Evolutionary conservation across 1,140 invertebrate genomes (phyloP).

Genomic region (Conopomorpha cramerella): DNA sequence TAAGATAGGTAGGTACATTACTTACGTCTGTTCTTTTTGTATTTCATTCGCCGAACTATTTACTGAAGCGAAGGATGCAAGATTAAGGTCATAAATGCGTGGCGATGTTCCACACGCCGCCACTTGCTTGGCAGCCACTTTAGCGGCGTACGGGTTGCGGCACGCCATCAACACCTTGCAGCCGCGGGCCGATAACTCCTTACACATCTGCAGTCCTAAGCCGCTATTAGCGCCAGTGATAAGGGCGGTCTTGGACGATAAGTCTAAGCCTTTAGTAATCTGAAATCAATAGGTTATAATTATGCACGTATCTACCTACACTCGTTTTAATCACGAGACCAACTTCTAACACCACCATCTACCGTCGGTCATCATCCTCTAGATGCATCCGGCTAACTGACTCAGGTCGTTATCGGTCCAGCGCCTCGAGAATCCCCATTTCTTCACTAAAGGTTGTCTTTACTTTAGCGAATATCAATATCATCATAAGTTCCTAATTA

Average conservation of each 20-base stretch:
- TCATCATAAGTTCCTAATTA: too few relatives aligned
- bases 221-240: slow-evolving; percentile 91
- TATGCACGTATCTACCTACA: too few relatives aligned
- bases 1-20: background rate
- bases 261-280: too few relatives aligned
- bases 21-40: slow-evolving; percentile 23
- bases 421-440: too few relatives aligned
- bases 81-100: slow-evolving; percentile 24
- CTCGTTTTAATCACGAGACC: too few relatives aligned
- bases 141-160: slow-evolving; percentile 34
- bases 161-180: slow-evolving; percentile 64
- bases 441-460: too few relatives aligned
- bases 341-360: too few relatives aligned
- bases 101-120: slow-evolving; percentile 18
- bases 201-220: slow-evolving; percentile 90
- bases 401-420: too few relatives aligned
- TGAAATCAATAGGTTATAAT: too few relatives aligned
- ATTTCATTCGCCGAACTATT: slow-evolving; percentile 27
- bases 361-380: too few relatives aligned
- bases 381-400: too few relatives aligned
- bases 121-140: slow-evolving; percentile 16
- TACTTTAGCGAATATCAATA: too few relatives aligned
- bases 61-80: slow-evolving; percentile 34
- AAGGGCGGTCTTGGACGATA: slow-evolving; percentile 77
- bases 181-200: slow-evolving; percentile 81